Evolutionary conservation across 2,888 invertebrate species (phyloP).

Genomic region (Rosalia funebris): DNA sequence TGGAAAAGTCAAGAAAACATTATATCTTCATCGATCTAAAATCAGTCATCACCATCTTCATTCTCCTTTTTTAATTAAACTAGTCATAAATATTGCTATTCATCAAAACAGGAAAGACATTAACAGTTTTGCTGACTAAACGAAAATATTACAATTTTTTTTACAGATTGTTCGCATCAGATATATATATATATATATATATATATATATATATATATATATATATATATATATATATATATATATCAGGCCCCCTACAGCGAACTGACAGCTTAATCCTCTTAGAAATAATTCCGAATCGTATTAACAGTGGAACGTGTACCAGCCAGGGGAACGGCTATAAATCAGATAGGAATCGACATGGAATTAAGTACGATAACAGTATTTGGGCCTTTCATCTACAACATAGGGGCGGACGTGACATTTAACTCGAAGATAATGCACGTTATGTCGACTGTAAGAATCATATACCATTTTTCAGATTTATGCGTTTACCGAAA

Average conservation of each 20-base stretch:
- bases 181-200: too few relatives aligned
- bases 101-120: too few relatives aligned
- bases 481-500: too few relatives aligned
- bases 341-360: conserved; percentile 43
- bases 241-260: neutral
- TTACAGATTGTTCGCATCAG: neutral
- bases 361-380: conserved; percentile 44
- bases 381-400: conserved; percentile 27
- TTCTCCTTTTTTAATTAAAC: too few relatives aligned
- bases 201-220: too few relatives aligned
- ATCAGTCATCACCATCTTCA: too few relatives aligned
- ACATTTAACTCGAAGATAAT: conserved; percentile 9
- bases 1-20: neutral
- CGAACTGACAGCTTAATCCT: conserved; percentile 28
- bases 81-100: too few relatives aligned
- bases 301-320: conserved; percentile 23
- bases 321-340: conserved; percentile 21
- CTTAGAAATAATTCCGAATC: conserved; percentile 28
- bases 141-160: neutral
- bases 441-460: conserved; percentile 11
- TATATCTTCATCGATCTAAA: neutral
- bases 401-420: conserved; percentile 23
- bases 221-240: too few relatives aligned
- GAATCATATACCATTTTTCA: too few relatives aligned
- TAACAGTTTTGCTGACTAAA: neutral